These are phyloP conservation scores for Jaculus jaculus DNA, from an alignment of 2,113 vertebrate species.

Conservation along the genomic window DNA sequence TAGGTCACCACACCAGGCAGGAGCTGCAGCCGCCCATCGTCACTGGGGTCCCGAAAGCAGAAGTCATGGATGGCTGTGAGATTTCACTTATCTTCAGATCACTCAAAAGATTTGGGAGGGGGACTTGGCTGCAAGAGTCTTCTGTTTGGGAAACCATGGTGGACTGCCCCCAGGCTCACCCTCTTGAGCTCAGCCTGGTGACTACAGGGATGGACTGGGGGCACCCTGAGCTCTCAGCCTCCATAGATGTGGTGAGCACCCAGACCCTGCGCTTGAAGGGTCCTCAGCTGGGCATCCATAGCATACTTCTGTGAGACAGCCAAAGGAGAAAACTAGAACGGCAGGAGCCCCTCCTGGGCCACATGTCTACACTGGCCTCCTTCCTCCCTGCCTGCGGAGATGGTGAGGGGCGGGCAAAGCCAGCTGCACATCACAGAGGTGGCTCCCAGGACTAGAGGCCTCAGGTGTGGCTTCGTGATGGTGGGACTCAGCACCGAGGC, in stretches of 20 bases:
- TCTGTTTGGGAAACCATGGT: rapidly evolving
- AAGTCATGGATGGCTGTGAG: background rate
- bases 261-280: background rate
- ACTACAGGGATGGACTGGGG: background rate
- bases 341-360: too few relatives aligned
- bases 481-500: background rate
- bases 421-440: rapidly evolving
- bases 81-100: rapidly evolving
- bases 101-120: rapidly evolving
- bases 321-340: background rate
- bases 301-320: background rate
- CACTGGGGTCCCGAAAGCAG: background rate
- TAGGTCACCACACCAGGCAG: background rate
- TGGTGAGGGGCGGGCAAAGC: rapidly evolving
- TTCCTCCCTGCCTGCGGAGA: background rate
- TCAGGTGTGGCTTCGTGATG: background rate
- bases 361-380: background rate
- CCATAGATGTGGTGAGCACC: too few relatives aligned
- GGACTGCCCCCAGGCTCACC: rapidly evolving
- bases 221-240: background rate
- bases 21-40: background rate
- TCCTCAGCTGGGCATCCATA: rapidly evolving
- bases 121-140: too few relatives aligned
- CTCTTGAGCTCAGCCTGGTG: background rate
- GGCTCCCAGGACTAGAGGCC: background rate